Evolutionary conservation across 2,797 vertebrate species (phyloP).

Genomic region (Phataginus tetradactyla): DNA sequence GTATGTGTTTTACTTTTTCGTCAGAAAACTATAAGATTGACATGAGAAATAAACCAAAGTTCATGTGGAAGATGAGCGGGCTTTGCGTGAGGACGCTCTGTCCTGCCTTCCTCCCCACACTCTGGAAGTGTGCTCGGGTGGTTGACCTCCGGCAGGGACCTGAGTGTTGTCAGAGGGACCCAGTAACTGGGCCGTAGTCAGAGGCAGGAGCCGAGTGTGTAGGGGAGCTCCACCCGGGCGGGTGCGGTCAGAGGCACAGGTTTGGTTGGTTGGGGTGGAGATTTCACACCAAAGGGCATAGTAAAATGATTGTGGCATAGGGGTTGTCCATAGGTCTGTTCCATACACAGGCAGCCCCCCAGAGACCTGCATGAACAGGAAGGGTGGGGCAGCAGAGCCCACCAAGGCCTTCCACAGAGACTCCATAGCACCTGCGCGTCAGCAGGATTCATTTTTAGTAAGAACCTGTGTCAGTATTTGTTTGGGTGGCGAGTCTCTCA

Average conservation of each 20-base stretch:
- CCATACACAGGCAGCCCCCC: background rate
- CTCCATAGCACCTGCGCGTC: background rate
- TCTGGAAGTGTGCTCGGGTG: background rate
- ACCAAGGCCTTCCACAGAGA: background rate
- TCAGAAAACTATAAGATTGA: background rate
- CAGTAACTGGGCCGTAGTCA: background rate
- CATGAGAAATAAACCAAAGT: background rate
- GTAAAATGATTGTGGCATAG: background rate
- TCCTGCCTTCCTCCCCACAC: too few relatives aligned
- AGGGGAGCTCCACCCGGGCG: too few relatives aligned
- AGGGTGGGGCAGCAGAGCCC: background rate
- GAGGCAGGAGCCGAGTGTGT: background rate
- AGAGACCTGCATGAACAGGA: background rate
- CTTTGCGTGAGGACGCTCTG: background rate
- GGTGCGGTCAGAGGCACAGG: background rate
- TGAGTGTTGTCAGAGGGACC: background rate
- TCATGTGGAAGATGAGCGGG: background rate
- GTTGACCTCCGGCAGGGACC: background rate
- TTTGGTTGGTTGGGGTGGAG: background rate
- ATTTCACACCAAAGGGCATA: background rate
- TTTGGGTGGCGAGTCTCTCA: background rate
- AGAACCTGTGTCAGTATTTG: background rate
- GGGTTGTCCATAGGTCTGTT: too few relatives aligned
- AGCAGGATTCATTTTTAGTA: background rate
- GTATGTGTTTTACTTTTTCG: background rate